These are phyloP conservation scores for Drusus annulatus DNA, from an alignment of 1,140 invertebrate species.

Conservation along the genomic window DNA sequence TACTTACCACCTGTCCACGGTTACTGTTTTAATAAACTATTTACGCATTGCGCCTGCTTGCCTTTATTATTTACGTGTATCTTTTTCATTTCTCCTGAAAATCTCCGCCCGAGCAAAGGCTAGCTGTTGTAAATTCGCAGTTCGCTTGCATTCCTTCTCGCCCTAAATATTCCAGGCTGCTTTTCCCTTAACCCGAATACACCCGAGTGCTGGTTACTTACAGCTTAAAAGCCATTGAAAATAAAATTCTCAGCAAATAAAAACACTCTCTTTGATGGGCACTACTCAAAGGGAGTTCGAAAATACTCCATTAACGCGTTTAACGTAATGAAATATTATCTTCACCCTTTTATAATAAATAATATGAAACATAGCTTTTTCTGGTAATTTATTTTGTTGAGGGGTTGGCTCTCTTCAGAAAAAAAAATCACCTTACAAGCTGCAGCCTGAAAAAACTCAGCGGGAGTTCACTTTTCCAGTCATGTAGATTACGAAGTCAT, in stretches of 20 bases:
- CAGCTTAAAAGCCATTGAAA: constrained; percentile 5
- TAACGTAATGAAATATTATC: background rate
- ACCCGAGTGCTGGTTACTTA: background rate
- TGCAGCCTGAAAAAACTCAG: too few species aligned
- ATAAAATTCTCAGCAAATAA: constrained; percentile 25
- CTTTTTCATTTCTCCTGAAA: background rate
- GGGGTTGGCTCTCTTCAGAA: too few species aligned
- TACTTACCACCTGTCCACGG: too few species aligned
- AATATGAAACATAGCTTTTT: too few species aligned
- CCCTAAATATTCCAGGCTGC: constrained; percentile 15
- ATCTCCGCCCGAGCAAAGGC: background rate
- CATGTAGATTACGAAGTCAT: too few species aligned
- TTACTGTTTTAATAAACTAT: too few species aligned
- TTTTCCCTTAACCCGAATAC: background rate
- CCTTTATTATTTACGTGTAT: too few species aligned
- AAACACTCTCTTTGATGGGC: constrained; percentile 21
- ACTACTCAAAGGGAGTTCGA: background rate
- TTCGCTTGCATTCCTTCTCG: constrained; percentile 2
- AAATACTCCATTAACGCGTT: background rate
- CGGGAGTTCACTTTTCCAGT: too few species aligned
- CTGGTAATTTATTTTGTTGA: too few species aligned
- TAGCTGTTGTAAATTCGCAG: background rate
- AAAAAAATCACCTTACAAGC: too few species aligned
- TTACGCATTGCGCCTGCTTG: too few species aligned
- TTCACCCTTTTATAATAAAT: too few species aligned